Percentiles rank a stretch among this genome's conserved stretches.
Conservation (phyloP, 1,140 invertebrate genomes). For the Caenorhabditis brenneri region DNA sequence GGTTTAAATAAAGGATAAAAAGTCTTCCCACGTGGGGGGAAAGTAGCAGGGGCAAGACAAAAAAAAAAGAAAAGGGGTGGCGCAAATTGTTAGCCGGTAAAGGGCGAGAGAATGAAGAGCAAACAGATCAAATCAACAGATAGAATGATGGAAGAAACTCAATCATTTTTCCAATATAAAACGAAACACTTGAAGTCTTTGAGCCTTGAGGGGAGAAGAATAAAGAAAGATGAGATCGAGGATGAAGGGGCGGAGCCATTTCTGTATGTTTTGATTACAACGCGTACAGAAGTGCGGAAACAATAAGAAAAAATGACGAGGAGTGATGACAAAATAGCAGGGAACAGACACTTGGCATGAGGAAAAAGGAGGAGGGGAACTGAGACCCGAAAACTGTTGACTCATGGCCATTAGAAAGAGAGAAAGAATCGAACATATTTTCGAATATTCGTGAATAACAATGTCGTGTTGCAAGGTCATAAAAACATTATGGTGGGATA, state of each 20-base stretch:
- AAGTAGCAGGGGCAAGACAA: too few species aligned
- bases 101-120: not conserved
- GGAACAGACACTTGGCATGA: not conserved
- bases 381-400: not conserved
- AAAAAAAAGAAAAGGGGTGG: not conserved
- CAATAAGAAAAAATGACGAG: not conserved
- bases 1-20: slow-evolving; percentile 30
- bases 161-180: not conserved
- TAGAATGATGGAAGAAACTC: not conserved
- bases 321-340: too few species aligned
- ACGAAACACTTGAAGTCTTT: slow-evolving; percentile 18
- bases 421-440: too few species aligned
- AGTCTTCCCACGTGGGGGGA: slow-evolving; percentile 20
- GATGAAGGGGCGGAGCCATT: not conserved
- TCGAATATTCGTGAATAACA: too few species aligned
- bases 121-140: slow-evolving; percentile 22
- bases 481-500: too few species aligned
- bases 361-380: not conserved
- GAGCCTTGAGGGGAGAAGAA: not conserved
- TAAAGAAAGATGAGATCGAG: too few species aligned
- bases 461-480: too few species aligned
- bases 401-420: too few species aligned
- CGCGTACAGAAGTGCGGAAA: not conserved
- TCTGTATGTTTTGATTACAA: slow-evolving; percentile 42
- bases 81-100: not conserved